Percentiles rank a stretch among this genome's conserved stretches.
Conservation (phyloP, 1,140 invertebrate species). For the Campoletis sonorensis region DNA sequence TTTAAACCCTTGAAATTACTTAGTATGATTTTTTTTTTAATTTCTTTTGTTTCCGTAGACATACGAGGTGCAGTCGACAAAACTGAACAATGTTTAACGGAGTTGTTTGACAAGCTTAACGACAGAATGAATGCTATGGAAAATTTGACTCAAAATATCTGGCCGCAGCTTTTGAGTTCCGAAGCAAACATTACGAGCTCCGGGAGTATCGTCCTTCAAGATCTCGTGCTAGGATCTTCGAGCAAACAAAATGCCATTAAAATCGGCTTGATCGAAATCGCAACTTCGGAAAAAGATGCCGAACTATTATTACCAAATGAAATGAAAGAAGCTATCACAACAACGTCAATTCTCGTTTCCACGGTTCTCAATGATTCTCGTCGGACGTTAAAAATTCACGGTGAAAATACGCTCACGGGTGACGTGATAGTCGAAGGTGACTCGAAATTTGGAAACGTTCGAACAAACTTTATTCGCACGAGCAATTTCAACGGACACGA, state of each 20-base stretch:
- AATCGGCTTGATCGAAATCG: constrained; percentile 8
- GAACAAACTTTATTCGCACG: constrained; percentile 53
- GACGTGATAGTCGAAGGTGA: constrained; percentile 41
- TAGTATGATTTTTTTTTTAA: not conserved
- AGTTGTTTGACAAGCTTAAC: not conserved
- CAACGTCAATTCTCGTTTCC: not conserved
- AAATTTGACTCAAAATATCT: constrained; percentile 2
- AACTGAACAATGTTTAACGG: constrained; percentile 44
- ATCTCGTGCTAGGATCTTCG: not conserved
- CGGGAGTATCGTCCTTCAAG: not conserved
- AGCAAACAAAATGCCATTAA: not conserved
- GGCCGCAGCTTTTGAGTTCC: constrained; percentile 19
- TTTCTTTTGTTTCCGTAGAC: constrained; percentile 43
- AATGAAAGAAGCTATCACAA: not conserved
- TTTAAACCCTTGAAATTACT: too few relatives aligned
- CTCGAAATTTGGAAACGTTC: constrained; percentile 50
- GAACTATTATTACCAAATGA: constrained; percentile 38
- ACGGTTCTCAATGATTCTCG: not conserved
- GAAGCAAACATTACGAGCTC: not conserved
- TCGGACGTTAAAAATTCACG: not conserved
- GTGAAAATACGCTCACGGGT: constrained; percentile 1
- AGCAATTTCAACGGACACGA: constrained; percentile 51
- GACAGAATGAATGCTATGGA: constrained; percentile 17
- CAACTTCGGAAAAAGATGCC: not conserved
- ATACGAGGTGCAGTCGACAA: not conserved